Evolutionary conservation across 1,140 invertebrate species (phyloP).

Genomic region (Pseudomyrmex concolor): DNA sequence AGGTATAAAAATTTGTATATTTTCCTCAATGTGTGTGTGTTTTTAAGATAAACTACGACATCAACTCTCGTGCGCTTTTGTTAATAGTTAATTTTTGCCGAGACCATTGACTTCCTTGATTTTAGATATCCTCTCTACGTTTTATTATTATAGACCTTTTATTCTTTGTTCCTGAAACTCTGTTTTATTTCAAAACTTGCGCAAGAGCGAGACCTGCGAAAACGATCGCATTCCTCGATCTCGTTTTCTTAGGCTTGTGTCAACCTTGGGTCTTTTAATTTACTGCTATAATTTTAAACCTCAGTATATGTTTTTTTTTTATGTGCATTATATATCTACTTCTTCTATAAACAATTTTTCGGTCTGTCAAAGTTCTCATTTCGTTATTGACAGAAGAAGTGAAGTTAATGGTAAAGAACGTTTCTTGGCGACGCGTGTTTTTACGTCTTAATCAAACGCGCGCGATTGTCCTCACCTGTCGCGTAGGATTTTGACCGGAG

Average conservation of each 20-base stretch:
- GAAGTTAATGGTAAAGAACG: constrained; percentile 9
- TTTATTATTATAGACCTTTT: constrained; percentile 58
- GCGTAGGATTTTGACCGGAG: constrained; percentile 21
- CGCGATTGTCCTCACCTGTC: constrained; percentile 49
- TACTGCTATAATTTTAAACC: background rate
- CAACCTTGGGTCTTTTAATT: background rate
- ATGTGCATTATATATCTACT: background rate
- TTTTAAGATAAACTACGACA: too few species aligned
- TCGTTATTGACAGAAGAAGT: constrained; percentile 42
- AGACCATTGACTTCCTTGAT: constrained; percentile 23
- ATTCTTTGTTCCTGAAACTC: constrained; percentile 75
- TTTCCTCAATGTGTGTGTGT: background rate
- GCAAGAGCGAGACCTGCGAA: constrained; percentile 17
- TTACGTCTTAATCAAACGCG: constrained; percentile 66
- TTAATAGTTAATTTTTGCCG: constrained; percentile 44
- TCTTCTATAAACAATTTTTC: constrained; percentile 8
- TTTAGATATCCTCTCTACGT: background rate
- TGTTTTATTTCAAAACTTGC: constrained; percentile 57
- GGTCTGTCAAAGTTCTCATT: background rate
- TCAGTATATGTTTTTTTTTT: too few species aligned
- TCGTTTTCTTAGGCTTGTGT: constrained; percentile 6
- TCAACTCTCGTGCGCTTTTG: too few species aligned
- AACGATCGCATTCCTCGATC: constrained; percentile 62
- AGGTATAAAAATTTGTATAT: background rate
- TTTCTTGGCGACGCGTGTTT: constrained; percentile 37